Evolutionary conservation across 2,113 vertebrate species (phyloP), one percentile per base, ranked within the genome.

Genomic region (Deroptyus accipitrinus): DNA sequence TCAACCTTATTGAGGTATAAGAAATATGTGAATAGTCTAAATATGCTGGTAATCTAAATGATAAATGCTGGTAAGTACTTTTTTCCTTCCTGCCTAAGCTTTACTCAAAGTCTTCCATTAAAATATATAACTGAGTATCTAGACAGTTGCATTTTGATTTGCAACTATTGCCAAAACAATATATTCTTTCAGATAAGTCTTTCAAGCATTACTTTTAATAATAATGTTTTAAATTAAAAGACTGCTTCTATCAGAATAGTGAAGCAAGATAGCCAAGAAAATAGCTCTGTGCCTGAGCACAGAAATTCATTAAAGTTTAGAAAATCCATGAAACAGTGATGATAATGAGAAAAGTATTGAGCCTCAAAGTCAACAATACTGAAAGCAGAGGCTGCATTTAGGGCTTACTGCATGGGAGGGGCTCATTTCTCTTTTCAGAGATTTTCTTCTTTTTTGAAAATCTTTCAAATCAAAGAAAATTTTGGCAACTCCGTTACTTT

Each of bases 211-310:
- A 51, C 46, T 88, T 86, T 75, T 80, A 86, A 88, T 93, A 88
- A 79, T 74, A 83, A 70, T 77, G 54, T 55, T 72, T 90, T 83
- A 92, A 95, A 88, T 94, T 80, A 91, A 89, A 93, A 88, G 75
- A 72, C 72, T 72, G 48, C 75, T 95, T 94, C 67, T 79, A 88
- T 94, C 85, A 93, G 85, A 90, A 92, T 83, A 94, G 96, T 78
- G 85, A 90, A 90, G 51, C 84, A 90, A 86, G 85, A 88, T 63
- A 94, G 83, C 78, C 72, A 88, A 94, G 85, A 83, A 96, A 95
- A 91, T 33, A 85, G 17, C 35, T 90, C 10, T 80, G 59, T 41
- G 63, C 33, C 41, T 73, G 28, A 67, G 51, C 52, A 83, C 15
- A 83, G 55, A 83, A 93, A 94, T 82, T 88, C 62, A 77, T 91